phyloP scores from a whole-genome alignment of 2,797 vertebrate genomes.

The Kryptopterus vitreolus region DNA sequence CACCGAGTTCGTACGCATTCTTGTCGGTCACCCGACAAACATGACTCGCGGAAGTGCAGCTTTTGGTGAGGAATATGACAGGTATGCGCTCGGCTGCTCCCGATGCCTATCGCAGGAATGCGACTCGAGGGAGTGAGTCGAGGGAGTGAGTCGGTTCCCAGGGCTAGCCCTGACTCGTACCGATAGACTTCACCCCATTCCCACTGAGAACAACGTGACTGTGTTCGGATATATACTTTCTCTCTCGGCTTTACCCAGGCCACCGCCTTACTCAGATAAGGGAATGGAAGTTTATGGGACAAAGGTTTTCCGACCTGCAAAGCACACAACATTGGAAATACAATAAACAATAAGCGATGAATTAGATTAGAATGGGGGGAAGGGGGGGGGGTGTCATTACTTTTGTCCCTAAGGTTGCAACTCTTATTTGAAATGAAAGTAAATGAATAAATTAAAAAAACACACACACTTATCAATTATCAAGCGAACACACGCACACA shows the following conservation, averaged over 20 bases:
- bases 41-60: constrained; percentile 48
- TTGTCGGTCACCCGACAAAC: constrained; percentile 11
- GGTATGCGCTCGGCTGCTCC: constrained; percentile 17
- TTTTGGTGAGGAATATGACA: constrained; percentile 11
- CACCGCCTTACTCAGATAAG: constrained; percentile 21
- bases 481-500: no score
- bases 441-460: no score
- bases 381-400: no score
- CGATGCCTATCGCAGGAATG: constrained; percentile 57
- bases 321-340: neutral
- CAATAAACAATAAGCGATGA: no score
- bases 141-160: neutral
- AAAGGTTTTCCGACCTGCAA: constrained; percentile 5
- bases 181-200: neutral
- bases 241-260: neutral
- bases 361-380: no score
- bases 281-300: neutral
- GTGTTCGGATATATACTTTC: neutral
- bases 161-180: neutral
- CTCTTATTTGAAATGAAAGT: no score
- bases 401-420: no score
- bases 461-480: no score
- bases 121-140: constrained; percentile 42
- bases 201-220: neutral
- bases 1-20: constrained; percentile 14